These are phyloP conservation scores for Caenorhabditis sinica DNA, from an alignment of 2,888 invertebrate genomes.

Conservation along the genomic window DNA sequence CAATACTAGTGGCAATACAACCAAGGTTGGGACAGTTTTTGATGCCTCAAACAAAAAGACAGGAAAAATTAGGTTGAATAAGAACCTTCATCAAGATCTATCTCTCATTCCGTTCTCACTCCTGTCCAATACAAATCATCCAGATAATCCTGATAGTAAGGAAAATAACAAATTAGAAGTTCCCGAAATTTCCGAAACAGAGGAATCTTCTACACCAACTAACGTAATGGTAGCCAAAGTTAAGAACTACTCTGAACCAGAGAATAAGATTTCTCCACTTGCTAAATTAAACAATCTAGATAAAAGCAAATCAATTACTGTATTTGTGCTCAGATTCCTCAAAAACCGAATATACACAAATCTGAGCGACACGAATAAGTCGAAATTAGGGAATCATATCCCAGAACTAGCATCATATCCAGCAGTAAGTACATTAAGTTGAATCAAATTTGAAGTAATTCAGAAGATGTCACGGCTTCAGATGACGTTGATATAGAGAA, in stretches of 20 bases:
- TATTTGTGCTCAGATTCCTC: neutral
- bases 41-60: too few species aligned
- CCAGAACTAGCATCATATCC: too few species aligned
- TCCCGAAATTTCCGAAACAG: neutral
- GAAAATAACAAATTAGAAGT: slow-evolving; percentile 1
- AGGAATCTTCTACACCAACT: neutral
- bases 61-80: too few species aligned
- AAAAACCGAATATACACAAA: too few species aligned
- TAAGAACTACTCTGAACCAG: neutral
- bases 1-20: slow-evolving; percentile 2
- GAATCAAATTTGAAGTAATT: too few species aligned
- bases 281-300: slow-evolving; percentile 3
- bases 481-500: too few species aligned
- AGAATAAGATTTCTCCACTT: neutral
- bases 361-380: too few species aligned
- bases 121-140: neutral
- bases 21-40: slow-evolving; percentile 2
- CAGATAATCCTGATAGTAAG: neutral
- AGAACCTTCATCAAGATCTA: too few species aligned
- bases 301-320: neutral
- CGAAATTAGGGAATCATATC: too few species aligned
- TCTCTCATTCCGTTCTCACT: slow-evolving; percentile 23
- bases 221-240: neutral
- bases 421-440: too few species aligned
- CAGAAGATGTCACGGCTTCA: too few species aligned